These are phyloP conservation scores for Wiebesia pumilae DNA, from an alignment of 1,140 invertebrate genomes.

Conservation along the genomic window DNA sequence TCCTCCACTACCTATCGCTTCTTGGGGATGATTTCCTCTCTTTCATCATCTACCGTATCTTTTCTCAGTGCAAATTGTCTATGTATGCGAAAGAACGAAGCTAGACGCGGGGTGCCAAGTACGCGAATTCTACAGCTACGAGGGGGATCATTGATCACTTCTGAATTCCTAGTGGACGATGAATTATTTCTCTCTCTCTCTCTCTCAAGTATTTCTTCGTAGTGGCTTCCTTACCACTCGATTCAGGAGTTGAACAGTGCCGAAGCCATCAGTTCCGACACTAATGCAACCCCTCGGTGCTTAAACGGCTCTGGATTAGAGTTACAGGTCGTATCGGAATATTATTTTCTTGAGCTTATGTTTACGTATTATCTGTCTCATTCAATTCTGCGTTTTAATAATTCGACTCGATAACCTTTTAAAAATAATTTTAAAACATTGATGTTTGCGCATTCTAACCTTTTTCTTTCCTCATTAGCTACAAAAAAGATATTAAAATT, in stretches of 20 bases:
- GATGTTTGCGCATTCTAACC: no score
- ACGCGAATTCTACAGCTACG: slow-evolving; percentile 20
- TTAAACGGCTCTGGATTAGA: not conserved
- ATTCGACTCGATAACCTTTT: no score
- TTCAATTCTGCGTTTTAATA: no score
- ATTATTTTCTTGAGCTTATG: not conserved
- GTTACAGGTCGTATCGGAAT: not conserved
- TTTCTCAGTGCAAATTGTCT: not conserved
- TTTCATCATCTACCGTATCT: not conserved
- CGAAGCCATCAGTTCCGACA: slow-evolving; percentile 1
- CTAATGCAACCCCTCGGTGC: not conserved
- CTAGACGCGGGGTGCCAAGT: slow-evolving; percentile 24
- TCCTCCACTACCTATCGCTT: not conserved
- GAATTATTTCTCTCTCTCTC: not conserved
- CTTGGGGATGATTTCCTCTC: not conserved
- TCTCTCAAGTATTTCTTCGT: slow-evolving; percentile 58
- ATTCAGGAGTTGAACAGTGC: not conserved
- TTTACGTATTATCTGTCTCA: not conserved
- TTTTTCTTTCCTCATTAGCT: no score
- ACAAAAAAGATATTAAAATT: no score
- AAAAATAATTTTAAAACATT: no score
- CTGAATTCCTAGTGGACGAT: slow-evolving; percentile 68
- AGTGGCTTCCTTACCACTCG: not conserved
- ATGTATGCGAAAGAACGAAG: not conserved
- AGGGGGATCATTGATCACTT: slow-evolving; percentile 70